Conservation (phyloP, 2,888 invertebrate species). For the Ophion obscuratus region DNA sequence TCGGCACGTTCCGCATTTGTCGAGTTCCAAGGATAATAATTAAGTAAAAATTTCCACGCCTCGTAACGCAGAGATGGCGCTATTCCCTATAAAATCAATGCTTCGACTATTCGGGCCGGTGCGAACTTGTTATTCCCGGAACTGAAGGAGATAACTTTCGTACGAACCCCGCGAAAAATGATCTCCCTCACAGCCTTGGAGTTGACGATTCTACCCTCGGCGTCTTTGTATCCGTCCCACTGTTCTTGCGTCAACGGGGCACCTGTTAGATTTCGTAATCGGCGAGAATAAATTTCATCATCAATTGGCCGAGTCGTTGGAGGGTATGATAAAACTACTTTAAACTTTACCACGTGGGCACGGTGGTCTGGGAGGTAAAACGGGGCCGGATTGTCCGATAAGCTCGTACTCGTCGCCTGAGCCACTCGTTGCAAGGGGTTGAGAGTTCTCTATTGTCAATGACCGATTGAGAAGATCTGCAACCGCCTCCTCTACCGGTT, state of each 20-base stretch:
- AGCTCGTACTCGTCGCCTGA: constrained; percentile 91
- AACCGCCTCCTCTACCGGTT: constrained; percentile 87
- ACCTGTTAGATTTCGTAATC: constrained; percentile 84
- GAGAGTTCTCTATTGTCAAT: constrained; percentile 75
- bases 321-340: not conserved
- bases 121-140: not conserved
- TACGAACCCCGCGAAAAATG: constrained; percentile 95
- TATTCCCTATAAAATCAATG: constrained; percentile 88
- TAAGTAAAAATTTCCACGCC: constrained; percentile 97
- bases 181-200: constrained; percentile 92
- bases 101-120: not conserved
- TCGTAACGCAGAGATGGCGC: constrained; percentile 90
- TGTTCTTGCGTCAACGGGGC: constrained; percentile 90
- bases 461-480: constrained; percentile 87
- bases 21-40: constrained; percentile 94
- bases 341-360: constrained; percentile 78
- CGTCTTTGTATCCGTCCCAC: constrained; percentile 93
- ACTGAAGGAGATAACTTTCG: not conserved
- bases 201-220: constrained; percentile 92
- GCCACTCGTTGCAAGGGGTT: constrained; percentile 76
- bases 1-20: constrained; percentile 89
- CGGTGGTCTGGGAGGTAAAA: constrained; percentile 89
- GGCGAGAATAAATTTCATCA: not conserved
- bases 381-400: constrained; percentile 86
- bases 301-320: not conserved